phyloP scores from a whole-genome alignment of 2,797 vertebrate species.

The Brachyalestes nurse region DNA sequence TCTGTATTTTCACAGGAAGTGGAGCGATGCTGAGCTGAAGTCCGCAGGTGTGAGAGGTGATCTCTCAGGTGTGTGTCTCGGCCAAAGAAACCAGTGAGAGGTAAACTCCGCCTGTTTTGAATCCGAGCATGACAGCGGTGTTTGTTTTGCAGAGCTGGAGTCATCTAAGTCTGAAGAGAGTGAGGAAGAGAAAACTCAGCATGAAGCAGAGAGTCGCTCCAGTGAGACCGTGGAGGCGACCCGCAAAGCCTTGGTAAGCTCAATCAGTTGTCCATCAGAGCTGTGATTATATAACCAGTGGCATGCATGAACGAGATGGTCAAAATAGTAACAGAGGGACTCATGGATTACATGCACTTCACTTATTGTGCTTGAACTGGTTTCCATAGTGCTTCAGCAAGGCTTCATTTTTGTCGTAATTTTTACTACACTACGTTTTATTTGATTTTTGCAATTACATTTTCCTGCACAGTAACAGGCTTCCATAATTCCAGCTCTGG shows the following conservation, averaged over 20 bases:
- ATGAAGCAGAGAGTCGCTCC: constrained; percentile 46
- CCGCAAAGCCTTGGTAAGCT: constrained; percentile 71
- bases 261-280: constrained; percentile 17
- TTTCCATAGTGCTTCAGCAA: background rate
- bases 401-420: background rate
- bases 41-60: constrained; percentile 41
- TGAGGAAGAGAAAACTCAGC: constrained; percentile 39
- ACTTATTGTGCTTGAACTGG: background rate
- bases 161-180: constrained; percentile 40
- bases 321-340: background rate
- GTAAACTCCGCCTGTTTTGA: constrained; percentile 25
- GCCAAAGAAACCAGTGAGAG: background rate
- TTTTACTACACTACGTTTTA: too few relatives aligned
- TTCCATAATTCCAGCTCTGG: too few relatives aligned
- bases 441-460: too few relatives aligned
- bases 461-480: too few relatives aligned
- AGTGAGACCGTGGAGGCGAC: constrained; percentile 53
- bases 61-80: constrained; percentile 47
- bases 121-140: constrained; percentile 26
- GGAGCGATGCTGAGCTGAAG: constrained; percentile 60
- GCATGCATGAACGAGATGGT: background rate
- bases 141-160: constrained; percentile 63
- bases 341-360: background rate
- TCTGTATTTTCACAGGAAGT: constrained; percentile 66
- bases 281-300: constrained; percentile 7